These are phyloP conservation scores for Scaptomyza cyrtandrae DNA, from an alignment of 2,888 invertebrate genomes.

Conservation along the genomic window DNA sequence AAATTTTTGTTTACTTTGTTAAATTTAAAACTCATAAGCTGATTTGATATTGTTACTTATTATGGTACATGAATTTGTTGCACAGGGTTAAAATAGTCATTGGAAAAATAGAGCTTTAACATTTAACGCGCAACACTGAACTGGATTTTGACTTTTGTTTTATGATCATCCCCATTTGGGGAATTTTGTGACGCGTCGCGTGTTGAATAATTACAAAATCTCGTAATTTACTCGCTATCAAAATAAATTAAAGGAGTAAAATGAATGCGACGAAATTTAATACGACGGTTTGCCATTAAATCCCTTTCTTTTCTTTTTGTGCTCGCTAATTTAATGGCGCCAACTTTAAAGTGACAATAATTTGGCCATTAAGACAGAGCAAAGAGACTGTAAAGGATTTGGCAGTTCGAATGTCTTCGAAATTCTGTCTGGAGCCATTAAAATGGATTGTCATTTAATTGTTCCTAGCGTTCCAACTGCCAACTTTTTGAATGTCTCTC, in stretches of 20 bases:
- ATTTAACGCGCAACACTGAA: conserved; percentile 2
- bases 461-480: conserved; percentile 66
- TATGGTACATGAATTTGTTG: neutral
- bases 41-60: neutral
- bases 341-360: conserved; percentile 77
- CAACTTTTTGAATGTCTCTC: conserved; percentile 62
- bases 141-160: conserved; percentile 39
- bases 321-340: conserved; percentile 65
- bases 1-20: too few species aligned
- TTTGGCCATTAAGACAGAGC: conserved; percentile 65
- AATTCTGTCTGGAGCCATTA: conserved; percentile 60
- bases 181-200: conserved; percentile 33
- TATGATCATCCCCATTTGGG: conserved; percentile 25
- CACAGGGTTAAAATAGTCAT: too few species aligned
- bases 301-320: neutral
- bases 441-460: conserved; percentile 76
- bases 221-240: neutral
- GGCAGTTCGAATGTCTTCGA: neutral
- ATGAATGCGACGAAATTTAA: conserved; percentile 6
- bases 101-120: too few species aligned
- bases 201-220: conserved; percentile 38
- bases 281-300: conserved; percentile 24
- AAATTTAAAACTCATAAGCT: neutral
- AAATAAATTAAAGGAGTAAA: conserved; percentile 7
- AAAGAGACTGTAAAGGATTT: neutral